Conservation (phyloP, 2,888 invertebrate genomes). For the Amorpha juglandis region DNA sequence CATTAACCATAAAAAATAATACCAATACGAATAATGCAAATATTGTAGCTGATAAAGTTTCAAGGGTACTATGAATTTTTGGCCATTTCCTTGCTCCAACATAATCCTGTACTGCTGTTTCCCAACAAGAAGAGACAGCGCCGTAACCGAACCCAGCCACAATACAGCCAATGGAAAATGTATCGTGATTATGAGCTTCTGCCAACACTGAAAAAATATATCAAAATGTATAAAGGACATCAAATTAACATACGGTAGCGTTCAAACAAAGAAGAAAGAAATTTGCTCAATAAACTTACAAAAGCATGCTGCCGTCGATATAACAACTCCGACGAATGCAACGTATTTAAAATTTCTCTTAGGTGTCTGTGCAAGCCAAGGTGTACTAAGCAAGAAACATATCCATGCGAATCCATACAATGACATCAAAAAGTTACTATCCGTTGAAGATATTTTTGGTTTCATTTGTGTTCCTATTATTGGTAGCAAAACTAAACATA, state of each 20-base stretch:
- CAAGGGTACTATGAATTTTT: conserved; percentile 74
- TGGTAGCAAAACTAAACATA: conserved; percentile 65
- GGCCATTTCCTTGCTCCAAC: conserved; percentile 79
- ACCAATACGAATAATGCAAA: conserved; percentile 62
- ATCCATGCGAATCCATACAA: conserved; percentile 78
- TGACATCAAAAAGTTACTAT: conserved; percentile 73
- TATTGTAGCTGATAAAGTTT: conserved; percentile 68
- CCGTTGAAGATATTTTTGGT: conserved; percentile 66
- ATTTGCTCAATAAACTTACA: conserved; percentile 53
- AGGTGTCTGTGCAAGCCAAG: conserved; percentile 73
- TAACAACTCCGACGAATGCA: conserved; percentile 59
- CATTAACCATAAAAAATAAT: conserved; percentile 57
- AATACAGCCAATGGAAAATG: conserved; percentile 77
- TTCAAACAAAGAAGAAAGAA: background rate
- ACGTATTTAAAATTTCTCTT: conserved; percentile 78
- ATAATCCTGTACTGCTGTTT: conserved; percentile 73
- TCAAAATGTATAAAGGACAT: conserved; percentile 11
- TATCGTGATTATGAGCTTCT: conserved; percentile 69
- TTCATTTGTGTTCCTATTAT: conserved; percentile 67
- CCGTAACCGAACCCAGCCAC: conserved; percentile 81
- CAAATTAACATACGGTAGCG: background rate
- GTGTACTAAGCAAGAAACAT: conserved; percentile 72
- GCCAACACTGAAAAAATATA: conserved; percentile 59
- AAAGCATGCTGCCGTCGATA: conserved; percentile 68
- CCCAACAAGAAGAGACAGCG: conserved; percentile 75